Evolutionary conservation across 2,888 invertebrate genomes (phyloP), one percentile per base, ranked within the genome.

Genomic region (Andrena chrysosceles): DNA sequence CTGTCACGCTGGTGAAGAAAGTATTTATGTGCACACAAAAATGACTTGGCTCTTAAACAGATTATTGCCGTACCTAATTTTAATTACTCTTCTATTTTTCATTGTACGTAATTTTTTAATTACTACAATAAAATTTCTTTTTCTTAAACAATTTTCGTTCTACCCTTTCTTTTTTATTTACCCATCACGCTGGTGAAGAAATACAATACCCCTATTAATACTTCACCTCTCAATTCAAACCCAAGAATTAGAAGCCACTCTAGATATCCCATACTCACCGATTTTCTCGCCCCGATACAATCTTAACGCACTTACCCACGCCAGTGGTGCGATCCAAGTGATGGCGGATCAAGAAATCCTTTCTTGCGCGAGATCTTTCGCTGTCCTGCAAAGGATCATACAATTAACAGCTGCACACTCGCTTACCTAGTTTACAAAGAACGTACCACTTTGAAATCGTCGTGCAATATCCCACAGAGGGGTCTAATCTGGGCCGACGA

Each of bases 241-340:
- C 20, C 56, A 56, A 54, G 8, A 8, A 4, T 20, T 3, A 16
- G 56, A 23, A 56, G 13, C 56, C 56, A 56, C 56, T 13, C 56
- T 23, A 13, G 56, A 20, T 4, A 56, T n/a, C 23, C 16, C 13
- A 29, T 10, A 31, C 54, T 64, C 33, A 33, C 31, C 35, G 31
- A 4, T n/a, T 23, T 8, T n/a, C 1, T 6, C 20, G 10, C n/a
- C n/a, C 13, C 7, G 13, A 6, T 1, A 52, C 23, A 35, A 35
- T 5, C 6, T 33, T 10, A 6, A 23, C 31, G 8, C 8, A 82
- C 92, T 91, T 93, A 96, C 96, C 96, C 93, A 95, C 95, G 89
- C 96, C 96, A 79, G 96, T 96, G 71, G 96, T 96, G 92, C 96
- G 95, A 94, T 96, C 96, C 91, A 96, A 95, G 93, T 96, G 96